Percentiles rank a stretch among this genome's conserved stretches.
These are phyloP conservation scores for Malurus elegans DNA, from an alignment of 2,113 vertebrate species.

Conservation along the genomic window DNA sequence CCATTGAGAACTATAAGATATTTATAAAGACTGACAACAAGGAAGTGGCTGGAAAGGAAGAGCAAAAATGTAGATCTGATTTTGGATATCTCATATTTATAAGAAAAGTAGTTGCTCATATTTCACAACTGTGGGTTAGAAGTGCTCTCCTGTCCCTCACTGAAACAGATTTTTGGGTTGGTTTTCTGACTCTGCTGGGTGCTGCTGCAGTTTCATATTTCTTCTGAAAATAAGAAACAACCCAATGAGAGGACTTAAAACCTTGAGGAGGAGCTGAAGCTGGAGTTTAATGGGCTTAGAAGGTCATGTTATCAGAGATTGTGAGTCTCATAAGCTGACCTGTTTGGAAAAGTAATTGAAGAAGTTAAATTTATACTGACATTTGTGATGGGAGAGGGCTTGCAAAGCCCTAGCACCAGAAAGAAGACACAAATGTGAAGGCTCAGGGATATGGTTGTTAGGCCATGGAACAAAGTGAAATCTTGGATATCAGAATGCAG, in stretches of 20 bases:
- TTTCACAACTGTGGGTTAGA: neutral
- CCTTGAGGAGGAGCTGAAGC: neutral
- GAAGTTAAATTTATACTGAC: neutral
- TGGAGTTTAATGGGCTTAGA: neutral
- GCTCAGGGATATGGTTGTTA: neutral
- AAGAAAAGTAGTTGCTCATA: neutral
- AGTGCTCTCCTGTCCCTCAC: neutral
- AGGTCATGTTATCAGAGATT: neutral
- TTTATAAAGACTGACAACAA: neutral
- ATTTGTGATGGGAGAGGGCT: neutral
- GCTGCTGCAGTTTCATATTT: neutral
- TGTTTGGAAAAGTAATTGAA: neutral
- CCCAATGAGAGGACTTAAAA: neutral
- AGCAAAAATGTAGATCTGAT: neutral
- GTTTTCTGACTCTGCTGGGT: neutral
- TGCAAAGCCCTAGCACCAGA: neutral
- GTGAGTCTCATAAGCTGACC: rapidly evolving
- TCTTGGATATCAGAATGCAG: neutral
- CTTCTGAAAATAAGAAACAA: neutral
- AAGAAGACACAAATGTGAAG: neutral
- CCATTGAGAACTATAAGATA: neutral
- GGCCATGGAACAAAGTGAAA: neutral
- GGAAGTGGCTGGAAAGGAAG: neutral
- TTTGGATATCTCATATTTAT: neutral
- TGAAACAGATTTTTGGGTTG: neutral